A percentile compares a stretch with the other conserved stretches of the same genome.
Evolutionary conservation across 2,888 invertebrate species (phyloP).

Genomic region (Archaeoteleia sp.): DNA sequence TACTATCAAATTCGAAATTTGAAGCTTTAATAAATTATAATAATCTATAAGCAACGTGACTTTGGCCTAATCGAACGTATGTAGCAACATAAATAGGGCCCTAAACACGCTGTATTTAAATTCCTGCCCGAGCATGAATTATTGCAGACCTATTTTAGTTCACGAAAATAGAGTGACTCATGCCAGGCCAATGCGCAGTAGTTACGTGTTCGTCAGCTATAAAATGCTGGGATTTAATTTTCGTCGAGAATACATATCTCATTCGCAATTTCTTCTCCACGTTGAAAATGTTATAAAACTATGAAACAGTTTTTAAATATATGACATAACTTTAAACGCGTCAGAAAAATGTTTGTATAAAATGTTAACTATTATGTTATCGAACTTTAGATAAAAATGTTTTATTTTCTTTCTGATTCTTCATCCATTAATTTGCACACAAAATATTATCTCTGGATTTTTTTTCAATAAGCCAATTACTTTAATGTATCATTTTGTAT

Average conservation of each 20-base stretch:
- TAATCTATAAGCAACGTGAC: background rate
- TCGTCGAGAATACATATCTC: constrained; percentile 39
- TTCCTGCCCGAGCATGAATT: constrained; percentile 13
- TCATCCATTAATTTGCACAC: background rate
- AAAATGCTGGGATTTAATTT: constrained; percentile 41
- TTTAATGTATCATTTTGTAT: constrained; percentile 8
- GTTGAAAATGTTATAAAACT: constrained; percentile 23
- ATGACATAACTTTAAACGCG: too few species aligned
- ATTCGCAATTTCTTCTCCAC: constrained; percentile 27
- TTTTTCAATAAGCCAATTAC: background rate
- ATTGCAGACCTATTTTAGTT: constrained; percentile 29
- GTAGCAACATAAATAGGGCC: too few species aligned
- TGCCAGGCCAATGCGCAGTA: constrained; percentile 39
- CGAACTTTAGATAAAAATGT: too few species aligned
- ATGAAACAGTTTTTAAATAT: too few species aligned
- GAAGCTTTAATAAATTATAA: too few species aligned
- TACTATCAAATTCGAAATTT: too few species aligned
- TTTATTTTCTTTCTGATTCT: constrained; percentile 11
- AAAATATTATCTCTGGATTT: background rate
- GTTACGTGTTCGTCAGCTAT: constrained; percentile 38
- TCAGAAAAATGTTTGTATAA: too few species aligned
- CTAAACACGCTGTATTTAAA: too few species aligned
- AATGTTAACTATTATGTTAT: too few species aligned
- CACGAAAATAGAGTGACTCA: constrained; percentile 14
- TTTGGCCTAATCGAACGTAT: constrained; percentile 4